Percentiles rank a stretch among this genome's conserved stretches.
Conservation (phyloP, 2,113 vertebrate species). For the Psilopsiagon aurifrons region DNA sequence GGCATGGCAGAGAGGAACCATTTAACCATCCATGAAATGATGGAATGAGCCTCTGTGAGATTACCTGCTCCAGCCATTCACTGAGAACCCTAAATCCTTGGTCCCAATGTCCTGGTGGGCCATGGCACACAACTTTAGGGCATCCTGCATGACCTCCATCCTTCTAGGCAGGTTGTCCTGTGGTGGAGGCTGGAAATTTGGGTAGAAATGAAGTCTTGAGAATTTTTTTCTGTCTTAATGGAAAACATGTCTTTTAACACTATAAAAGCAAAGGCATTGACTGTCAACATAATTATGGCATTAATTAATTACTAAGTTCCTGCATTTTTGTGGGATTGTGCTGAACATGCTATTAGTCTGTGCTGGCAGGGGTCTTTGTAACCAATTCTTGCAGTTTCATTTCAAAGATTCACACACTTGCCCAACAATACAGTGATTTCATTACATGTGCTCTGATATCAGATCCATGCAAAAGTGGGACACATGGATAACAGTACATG, state of each 20-base stretch:
- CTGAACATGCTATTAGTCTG: background rate
- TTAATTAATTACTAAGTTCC: background rate
- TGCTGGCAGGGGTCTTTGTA: background rate
- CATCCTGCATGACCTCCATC: rapidly evolving
- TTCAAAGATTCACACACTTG: background rate
- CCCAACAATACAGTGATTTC: background rate
- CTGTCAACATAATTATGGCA: background rate
- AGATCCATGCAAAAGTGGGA: background rate
- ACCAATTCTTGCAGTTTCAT: background rate
- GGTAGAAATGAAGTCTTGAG: background rate
- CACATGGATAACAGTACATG: background rate
- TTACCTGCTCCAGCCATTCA: rapidly evolving
- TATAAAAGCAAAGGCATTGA: background rate
- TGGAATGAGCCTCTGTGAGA: rapidly evolving
- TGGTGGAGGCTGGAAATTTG: rapidly evolving
- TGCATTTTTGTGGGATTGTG: background rate
- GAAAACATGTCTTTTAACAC: background rate
- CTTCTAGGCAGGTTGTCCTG: background rate
- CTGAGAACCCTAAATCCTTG: rapidly evolving
- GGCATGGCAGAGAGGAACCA: rapidly evolving
- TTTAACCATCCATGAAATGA: background rate
- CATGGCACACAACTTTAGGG: rapidly evolving
- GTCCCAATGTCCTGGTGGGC: rapidly evolving
- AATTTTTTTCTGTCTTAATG: background rate
- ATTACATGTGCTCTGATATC: background rate